These are phyloP conservation scores for Drosophila tristis DNA, from an alignment of 1,140 invertebrate species.

Conservation along the genomic window DNA sequence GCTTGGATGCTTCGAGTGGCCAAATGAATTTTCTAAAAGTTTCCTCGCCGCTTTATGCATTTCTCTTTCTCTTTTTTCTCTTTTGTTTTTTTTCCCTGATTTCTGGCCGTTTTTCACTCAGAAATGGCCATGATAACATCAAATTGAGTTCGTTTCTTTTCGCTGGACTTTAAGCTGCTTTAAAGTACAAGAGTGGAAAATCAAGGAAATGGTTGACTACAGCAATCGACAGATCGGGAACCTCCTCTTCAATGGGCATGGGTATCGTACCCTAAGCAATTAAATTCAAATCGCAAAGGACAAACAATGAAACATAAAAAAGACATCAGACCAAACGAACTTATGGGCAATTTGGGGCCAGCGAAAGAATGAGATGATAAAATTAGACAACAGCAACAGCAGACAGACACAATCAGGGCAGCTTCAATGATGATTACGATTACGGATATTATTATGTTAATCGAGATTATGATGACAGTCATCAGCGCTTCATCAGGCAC, in stretches of 20 bases:
- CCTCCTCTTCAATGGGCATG: slow-evolving; percentile 16
- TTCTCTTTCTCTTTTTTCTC: background rate
- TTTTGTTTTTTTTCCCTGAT: too few relatives aligned
- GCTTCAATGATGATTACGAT: slow-evolving; percentile 62
- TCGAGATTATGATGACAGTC: slow-evolving; percentile 76
- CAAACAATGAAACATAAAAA: slow-evolving; percentile 15
- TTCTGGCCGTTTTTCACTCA: background rate
- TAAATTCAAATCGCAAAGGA: slow-evolving; percentile 41
- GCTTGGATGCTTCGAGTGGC: slow-evolving; percentile 26
- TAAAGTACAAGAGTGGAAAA: slow-evolving; percentile 10
- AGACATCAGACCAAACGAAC: slow-evolving; percentile 22
- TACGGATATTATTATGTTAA: slow-evolving; percentile 70
- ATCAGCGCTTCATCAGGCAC: slow-evolving; percentile 70
- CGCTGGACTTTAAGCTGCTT: slow-evolving; percentile 10
- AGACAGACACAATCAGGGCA: slow-evolving; percentile 26
- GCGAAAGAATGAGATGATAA: slow-evolving; percentile 14
- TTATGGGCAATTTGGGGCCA: slow-evolving; percentile 51
- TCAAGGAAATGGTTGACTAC: slow-evolving; percentile 10
- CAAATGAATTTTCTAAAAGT: slow-evolving; percentile 63
- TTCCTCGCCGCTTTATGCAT: slow-evolving; percentile 28
- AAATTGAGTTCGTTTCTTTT: slow-evolving; percentile 46
- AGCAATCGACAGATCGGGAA: background rate
- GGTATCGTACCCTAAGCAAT: slow-evolving; percentile 33
- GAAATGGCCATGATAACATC: slow-evolving; percentile 40
- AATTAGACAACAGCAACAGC: slow-evolving; percentile 15